These are phyloP conservation scores for Trissoscelio sp. DNA, from an alignment of 2,888 invertebrate species.

Conservation along the genomic window DNA sequence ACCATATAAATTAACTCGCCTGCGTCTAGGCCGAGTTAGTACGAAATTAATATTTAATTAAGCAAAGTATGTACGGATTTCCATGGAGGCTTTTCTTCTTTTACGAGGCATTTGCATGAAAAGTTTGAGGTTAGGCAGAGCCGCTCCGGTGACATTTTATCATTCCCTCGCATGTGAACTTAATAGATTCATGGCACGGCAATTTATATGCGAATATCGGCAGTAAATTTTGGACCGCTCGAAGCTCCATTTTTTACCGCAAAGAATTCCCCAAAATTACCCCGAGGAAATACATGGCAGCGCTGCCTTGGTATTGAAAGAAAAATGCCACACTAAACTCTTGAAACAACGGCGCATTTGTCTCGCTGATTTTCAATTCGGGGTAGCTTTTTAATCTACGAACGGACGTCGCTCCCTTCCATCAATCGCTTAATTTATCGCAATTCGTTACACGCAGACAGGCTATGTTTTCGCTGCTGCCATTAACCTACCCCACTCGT, in stretches of 20 bases:
- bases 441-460: slow-evolving; percentile 27
- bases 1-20: background rate
- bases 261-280: slow-evolving; percentile 17
- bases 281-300: background rate
- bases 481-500: background rate
- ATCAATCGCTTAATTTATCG: slow-evolving; percentile 44
- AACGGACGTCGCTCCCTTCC: background rate
- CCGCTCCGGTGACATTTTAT: slow-evolving; percentile 23
- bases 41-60: slow-evolving; percentile 21
- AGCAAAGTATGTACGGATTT: background rate
- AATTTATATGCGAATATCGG: slow-evolving; percentile 54
- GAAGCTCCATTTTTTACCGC: slow-evolving; percentile 27
- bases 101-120: slow-evolving; percentile 19
- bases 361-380: slow-evolving; percentile 36
- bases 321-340: background rate
- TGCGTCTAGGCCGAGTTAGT: background rate
- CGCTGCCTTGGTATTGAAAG: background rate
- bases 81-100: background rate
- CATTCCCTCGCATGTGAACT: slow-evolving; percentile 24
- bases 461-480: slow-evolving; percentile 2
- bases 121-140: slow-evolving; percentile 31
- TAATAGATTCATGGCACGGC: slow-evolving; percentile 44
- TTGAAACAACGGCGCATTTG: slow-evolving; percentile 31
- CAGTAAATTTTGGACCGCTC: slow-evolving; percentile 31
- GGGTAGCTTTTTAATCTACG: slow-evolving; percentile 9